These are phyloP conservation scores for Acrocephalus arundinaceus DNA, from an alignment of 2,113 vertebrate species.

Conservation along the genomic window DNA sequence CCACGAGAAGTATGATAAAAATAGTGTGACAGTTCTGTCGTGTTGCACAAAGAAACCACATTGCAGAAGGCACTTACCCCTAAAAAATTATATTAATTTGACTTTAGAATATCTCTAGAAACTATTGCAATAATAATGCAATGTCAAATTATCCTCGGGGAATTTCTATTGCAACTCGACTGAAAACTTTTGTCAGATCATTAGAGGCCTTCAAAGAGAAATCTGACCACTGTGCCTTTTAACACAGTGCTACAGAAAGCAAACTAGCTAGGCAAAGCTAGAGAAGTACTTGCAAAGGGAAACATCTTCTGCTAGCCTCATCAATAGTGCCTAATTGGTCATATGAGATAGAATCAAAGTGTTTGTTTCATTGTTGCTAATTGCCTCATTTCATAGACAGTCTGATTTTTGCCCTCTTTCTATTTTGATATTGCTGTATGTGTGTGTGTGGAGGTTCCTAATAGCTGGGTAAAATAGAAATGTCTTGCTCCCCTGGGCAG, in stretches of 20 bases:
- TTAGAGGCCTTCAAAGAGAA: conserved; percentile 34
- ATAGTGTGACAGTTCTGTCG: background rate
- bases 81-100: conserved; percentile 34
- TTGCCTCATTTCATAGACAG: background rate
- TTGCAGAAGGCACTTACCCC: background rate
- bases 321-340: background rate
- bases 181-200: conserved; percentile 48
- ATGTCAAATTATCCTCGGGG: conserved; percentile 33
- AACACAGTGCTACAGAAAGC: background rate
- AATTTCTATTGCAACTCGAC: conserved; percentile 21
- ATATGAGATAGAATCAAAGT: background rate
- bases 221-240: conserved; percentile 7
- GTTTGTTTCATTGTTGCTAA: background rate
- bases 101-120: conserved; percentile 34
- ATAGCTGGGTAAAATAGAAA: background rate
- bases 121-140: conserved; percentile 42
- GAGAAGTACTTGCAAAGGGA: background rate
- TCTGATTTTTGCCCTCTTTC: background rate
- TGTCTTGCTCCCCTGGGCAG: background rate
- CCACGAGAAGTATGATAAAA: background rate
- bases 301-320: background rate
- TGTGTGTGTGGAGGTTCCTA: background rate
- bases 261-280: conserved; percentile 4
- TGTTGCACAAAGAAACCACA: background rate
- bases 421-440: background rate